A percentile compares a stretch with the other conserved stretches of the same genome.
These are phyloP conservation scores for Zapus hudsonius DNA, from an alignment of 2,113 vertebrate genomes.

Conservation along the genomic window DNA sequence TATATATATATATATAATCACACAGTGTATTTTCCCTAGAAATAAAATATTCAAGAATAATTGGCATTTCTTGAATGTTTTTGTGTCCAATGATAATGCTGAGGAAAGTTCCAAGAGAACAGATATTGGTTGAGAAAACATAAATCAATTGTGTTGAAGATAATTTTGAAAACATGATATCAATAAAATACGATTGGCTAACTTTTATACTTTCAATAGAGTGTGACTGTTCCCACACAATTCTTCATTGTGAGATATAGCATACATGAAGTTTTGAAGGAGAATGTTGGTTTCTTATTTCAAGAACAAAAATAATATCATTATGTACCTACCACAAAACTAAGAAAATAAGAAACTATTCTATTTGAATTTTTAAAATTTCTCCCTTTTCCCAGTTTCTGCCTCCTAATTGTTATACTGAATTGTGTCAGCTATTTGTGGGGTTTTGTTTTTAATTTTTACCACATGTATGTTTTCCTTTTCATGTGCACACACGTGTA, in stretches of 20 bases:
- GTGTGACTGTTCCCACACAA: rapidly evolving
- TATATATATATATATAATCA: background rate
- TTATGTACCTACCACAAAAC: background rate
- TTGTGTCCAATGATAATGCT: background rate
- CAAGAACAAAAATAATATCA: conserved; percentile 21
- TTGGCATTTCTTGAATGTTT: background rate
- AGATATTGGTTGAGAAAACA: background rate
- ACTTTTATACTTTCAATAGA: background rate
- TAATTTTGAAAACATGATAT: background rate
- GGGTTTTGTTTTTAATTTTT: background rate
- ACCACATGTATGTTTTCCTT: background rate
- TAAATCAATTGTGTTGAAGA: background rate
- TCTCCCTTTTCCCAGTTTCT: background rate
- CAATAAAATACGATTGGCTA: background rate
- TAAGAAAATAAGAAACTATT: background rate
- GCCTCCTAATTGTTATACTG: background rate
- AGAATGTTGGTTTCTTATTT: background rate
- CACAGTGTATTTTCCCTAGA: background rate
- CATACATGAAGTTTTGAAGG: background rate
- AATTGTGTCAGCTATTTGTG: background rate
- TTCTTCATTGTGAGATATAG: background rate
- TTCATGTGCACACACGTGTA: too few species aligned
- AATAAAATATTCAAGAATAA: conserved; percentile 3
- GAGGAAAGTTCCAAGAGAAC: background rate
- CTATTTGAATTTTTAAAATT: background rate